These are phyloP conservation scores for Caenorhabditis parvicauda DNA, from an alignment of 2,888 invertebrate genomes.

Conservation along the genomic window DNA sequence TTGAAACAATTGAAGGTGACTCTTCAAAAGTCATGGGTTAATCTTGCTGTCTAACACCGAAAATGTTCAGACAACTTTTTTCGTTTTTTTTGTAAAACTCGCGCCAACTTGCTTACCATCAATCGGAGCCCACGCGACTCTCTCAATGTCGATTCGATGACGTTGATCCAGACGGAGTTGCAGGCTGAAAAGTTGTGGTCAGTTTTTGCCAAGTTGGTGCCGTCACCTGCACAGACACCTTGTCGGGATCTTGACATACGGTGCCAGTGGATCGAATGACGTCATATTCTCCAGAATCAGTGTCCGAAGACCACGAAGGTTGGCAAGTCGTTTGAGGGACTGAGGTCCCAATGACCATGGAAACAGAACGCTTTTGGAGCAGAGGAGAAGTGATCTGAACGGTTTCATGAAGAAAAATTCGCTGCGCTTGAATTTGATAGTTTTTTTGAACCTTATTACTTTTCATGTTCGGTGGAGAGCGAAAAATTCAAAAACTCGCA, in stretches of 20 bases:
- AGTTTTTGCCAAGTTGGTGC: neutral
- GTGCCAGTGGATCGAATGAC: constrained; percentile 15
- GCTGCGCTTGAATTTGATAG: neutral
- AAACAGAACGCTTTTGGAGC: constrained; percentile 28
- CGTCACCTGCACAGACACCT: constrained; percentile 6
- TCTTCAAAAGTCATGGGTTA: too few species aligned
- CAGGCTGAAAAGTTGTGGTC: constrained; percentile 6
- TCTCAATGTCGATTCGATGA: constrained; percentile 29
- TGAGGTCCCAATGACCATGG: constrained; percentile 27
- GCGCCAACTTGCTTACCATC: constrained; percentile 11
- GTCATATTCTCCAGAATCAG: constrained; percentile 39
- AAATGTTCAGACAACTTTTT: neutral
- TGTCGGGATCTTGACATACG: constrained; percentile 1
- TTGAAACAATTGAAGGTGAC: neutral
- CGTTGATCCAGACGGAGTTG: constrained; percentile 30
- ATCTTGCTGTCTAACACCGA: too few species aligned
- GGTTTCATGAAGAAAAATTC: neutral
- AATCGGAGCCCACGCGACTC: constrained; percentile 14
- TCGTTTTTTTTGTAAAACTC: neutral
- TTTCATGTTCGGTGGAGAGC: neutral
- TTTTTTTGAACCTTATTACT: neutral
- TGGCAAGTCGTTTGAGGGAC: constrained; percentile 15
- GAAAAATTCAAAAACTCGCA: neutral
- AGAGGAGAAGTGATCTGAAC: constrained; percentile 25
- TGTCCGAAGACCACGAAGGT: constrained; percentile 13